Base-by-base conservation (phyloP, 2,888 invertebrate species). In the Brachyopa scutellaris region DNA sequence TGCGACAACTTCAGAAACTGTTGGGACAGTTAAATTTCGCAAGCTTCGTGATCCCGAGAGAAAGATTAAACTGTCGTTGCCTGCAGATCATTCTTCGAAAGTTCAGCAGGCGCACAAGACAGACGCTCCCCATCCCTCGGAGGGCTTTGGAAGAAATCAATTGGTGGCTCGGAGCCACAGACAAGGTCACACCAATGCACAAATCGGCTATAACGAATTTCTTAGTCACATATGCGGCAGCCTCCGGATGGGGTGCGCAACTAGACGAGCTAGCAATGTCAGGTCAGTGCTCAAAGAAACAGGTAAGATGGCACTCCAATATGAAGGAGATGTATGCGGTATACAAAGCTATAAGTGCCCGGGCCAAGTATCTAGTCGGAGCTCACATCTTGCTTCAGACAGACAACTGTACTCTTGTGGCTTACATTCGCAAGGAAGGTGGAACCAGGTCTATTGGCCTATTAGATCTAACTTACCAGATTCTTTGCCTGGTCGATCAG, bases 321-420 rank as follows among this genome's bases (percentile, higher is more conserved):
- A 1, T 57, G 26, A 67, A 57, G 11, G 67, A 69, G 9, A 55
- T 67, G 55, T 67, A n/a, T n/a, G n/a, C n/a, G n/a, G n/a, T n/a
- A 11, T 19, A 13, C 2, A 40, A 13, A n/a, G 49, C 59, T 5
- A 51, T 49, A 59, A 15, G n/a, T n/a, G n/a, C n/a, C n/a, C n/a
- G n/a, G n/a, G n/a, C n/a, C n/a, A n/a, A n/a, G n/a, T n/a, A n/a
- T n/a, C n/a, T n/a, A n/a, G n/a, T n/a, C n/a, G n/a, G n/a, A n/a
- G n/a, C 67, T 2, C 45, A 67, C 26, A 47, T 67, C 5, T 13
- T 69, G n/a, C 70, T 70, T 6, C 51, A 72, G 23, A 11, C 59
- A 21, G 72, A 47, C 47, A 73, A 73, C 13, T 19, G 73, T 26
- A 73, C 21, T 6, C 9, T 64, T 1, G 47, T 73, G 4, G 21